Percentiles rank a stretch among this genome's conserved stretches.
phyloP scores from a whole-genome alignment of 2,888 invertebrate genomes.

The Oscheius sp. region DNA sequence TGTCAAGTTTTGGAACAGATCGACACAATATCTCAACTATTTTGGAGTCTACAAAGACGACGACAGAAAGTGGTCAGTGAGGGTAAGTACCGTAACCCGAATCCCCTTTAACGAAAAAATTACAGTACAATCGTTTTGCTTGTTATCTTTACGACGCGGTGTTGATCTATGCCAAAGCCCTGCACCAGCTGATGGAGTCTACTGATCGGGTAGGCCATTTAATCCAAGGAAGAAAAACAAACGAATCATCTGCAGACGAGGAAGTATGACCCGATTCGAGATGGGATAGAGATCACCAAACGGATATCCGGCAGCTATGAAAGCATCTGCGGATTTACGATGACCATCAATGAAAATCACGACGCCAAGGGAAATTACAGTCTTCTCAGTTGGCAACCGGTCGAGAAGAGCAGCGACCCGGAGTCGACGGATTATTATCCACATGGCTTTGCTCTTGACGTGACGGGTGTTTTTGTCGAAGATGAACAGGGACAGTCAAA shows the following conservation, averaged over 20 bases:
- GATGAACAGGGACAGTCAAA: constrained; percentile 40
- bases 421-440: constrained; percentile 66
- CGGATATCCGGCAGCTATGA: constrained; percentile 82
- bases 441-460: constrained; percentile 61
- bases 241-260: constrained; percentile 10
- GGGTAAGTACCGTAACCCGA: constrained; percentile 40
- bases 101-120: not conserved
- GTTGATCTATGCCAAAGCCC: constrained; percentile 85
- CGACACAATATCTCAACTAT: constrained; percentile 7
- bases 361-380: constrained; percentile 93
- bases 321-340: constrained; percentile 86
- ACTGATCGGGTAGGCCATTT: constrained; percentile 55
- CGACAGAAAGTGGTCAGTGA: constrained; percentile 34
- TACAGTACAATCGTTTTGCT: constrained; percentile 79
- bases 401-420: constrained; percentile 11
- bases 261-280: constrained; percentile 74
- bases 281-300: constrained; percentile 83
- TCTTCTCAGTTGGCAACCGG: constrained; percentile 82
- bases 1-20: constrained; percentile 81
- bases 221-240: not conserved
- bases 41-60: constrained; percentile 25
- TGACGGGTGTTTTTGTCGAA: constrained; percentile 67
- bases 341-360: constrained; percentile 87
- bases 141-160: constrained; percentile 89
- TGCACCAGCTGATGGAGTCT: constrained; percentile 81